Percentiles rank a stretch among this genome's conserved stretches.
Evolutionary conservation across 1,140 invertebrate species (phyloP).

Genomic region (Drosophila orena): DNA sequence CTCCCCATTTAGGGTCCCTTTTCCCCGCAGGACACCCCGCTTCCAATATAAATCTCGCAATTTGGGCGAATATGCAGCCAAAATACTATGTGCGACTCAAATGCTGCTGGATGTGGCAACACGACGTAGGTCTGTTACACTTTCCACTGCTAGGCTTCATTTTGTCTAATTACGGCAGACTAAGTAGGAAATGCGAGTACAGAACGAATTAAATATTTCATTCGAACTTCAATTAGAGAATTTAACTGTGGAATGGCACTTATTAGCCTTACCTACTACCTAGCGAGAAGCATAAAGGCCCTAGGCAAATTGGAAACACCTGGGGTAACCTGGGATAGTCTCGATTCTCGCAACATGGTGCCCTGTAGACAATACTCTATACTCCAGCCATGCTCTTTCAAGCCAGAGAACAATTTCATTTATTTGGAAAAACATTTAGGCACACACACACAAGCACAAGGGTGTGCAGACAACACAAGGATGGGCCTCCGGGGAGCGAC

Average conservation of each 20-base stretch:
- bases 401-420: slow-evolving; percentile 31
- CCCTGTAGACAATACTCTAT: slow-evolving; percentile 10
- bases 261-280: no score
- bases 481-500: slow-evolving; percentile 19
- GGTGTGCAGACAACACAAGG: background rate
- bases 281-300: background rate
- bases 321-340: background rate
- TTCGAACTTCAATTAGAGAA: no score
- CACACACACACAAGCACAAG: slow-evolving; percentile 1
- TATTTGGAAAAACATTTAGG: slow-evolving; percentile 26
- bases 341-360: slow-evolving; percentile 10
- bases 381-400: slow-evolving; percentile 5
- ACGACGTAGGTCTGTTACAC: no score
- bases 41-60: slow-evolving; percentile 54
- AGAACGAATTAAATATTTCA: background rate
- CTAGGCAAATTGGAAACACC: slow-evolving; percentile 1
- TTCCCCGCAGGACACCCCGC: background rate
- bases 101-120: slow-evolving; percentile 16
- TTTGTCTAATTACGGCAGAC: no score
- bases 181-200: background rate
- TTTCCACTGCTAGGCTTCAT: no score
- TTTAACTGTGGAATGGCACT: no score
- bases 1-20: background rate
- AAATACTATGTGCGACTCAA: slow-evolving; percentile 29
- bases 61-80: slow-evolving; percentile 50